These are phyloP conservation scores for Trichopria drosophilae DNA, from an alignment of 2,888 invertebrate genomes.

Conservation along the genomic window DNA sequence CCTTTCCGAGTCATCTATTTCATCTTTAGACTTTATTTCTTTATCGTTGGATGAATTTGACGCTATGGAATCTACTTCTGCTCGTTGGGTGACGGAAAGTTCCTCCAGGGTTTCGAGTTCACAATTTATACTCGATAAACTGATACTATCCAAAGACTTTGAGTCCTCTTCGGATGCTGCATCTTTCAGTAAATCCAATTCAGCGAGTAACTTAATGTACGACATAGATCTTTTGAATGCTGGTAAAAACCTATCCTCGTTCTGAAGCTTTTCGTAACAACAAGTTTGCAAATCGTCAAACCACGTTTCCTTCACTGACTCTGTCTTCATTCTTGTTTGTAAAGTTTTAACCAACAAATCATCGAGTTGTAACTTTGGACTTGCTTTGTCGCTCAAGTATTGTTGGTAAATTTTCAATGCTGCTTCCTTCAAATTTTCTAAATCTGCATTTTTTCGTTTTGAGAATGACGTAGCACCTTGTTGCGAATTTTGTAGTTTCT, in stretches of 20 bases:
- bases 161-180: constrained; percentile 63
- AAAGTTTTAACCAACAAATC: constrained; percentile 66
- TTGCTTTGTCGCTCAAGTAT: constrained; percentile 74
- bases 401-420: constrained; percentile 76
- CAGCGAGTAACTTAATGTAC: constrained; percentile 73
- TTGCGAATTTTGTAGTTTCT: constrained; percentile 56
- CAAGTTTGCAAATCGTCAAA: constrained; percentile 82
- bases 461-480: constrained; percentile 29
- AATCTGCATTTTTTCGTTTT: constrained; percentile 48
- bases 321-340: constrained; percentile 66
- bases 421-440: constrained; percentile 65
- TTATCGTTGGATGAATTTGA: constrained; percentile 11
- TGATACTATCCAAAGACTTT: constrained; percentile 63
- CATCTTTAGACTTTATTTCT: constrained; percentile 28
- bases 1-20: constrained; percentile 33
- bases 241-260: constrained; percentile 66
- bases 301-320: constrained; percentile 70
- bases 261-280: constrained; percentile 66
- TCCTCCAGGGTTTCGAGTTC: constrained; percentile 50
- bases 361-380: constrained; percentile 67
- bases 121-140: constrained; percentile 59
- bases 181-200: constrained; percentile 70
- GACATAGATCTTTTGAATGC: constrained; percentile 69
- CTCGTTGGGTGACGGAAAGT: constrained; percentile 31
- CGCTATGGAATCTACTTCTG: constrained; percentile 12